Evolutionary conservation across 2,888 invertebrate species (phyloP), one percentile per base, ranked within the genome.

Genomic region (Pycnomerus fuliginosus): DNA sequence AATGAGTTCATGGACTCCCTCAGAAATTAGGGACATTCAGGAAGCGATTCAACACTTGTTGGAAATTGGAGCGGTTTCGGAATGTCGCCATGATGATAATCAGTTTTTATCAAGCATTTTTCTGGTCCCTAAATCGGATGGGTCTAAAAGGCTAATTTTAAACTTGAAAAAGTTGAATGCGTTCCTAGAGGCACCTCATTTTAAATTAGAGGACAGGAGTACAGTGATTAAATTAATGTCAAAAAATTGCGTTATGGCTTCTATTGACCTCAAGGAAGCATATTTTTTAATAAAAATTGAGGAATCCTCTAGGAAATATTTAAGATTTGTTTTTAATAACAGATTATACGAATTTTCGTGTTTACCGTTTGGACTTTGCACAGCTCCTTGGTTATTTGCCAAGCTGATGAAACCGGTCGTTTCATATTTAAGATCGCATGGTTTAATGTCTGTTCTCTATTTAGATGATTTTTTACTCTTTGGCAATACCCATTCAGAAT

Each of bases 381-480:
- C 16, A 16, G 29, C 13, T 31, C 32, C 32, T 10, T 30, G 28
- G 25, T 37, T 48, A 25, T 47, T 48, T 24, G 39, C 23, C 13
- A 48, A 13, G 7, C 5, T 32, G 3, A 7, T 14, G 32, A 32
- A 14, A 15, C 17, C 16, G 14, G 8, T 14, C 7, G 8, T 32
- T 15, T 8, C 16, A 15, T n/a, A 4, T 3, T 3, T 25, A 3
- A 25, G 25, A 25, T 4, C 10, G 3, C 11, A 4, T 7, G 25
- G 32, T 7, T 32, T 8, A 15, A 15, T 8, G 7, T 15, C 10
- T 4, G 17, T 8, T 2, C 5, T 14, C 3, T 14, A 16, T 17
- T 32, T 14, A 17, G 16, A 32, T 14, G 13, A 32, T 8, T 16
- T 32, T 17, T 16, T 32, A 8, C 11, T 15, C 7, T 13, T 13